Evolutionary conservation across 2,888 invertebrate species (phyloP).

Genomic region (Eristalis intricaria): DNA sequence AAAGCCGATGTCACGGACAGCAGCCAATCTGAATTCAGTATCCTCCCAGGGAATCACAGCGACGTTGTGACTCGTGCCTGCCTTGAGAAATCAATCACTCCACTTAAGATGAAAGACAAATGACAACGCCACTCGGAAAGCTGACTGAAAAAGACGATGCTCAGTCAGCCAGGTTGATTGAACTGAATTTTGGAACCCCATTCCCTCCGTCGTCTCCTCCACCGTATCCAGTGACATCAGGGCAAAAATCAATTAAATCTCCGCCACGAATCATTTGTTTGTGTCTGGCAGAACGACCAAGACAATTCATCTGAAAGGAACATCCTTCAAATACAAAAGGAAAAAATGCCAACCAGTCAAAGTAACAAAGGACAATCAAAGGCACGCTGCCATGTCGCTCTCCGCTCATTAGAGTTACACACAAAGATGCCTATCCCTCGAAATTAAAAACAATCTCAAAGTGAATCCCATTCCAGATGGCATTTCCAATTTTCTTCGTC

Average conservation of each 20-base stretch:
- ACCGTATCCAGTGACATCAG: neutral
- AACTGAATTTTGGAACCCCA: neutral
- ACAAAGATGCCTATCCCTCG: slow-evolving; percentile 46
- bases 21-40: no score
- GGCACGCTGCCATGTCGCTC: slow-evolving; percentile 6
- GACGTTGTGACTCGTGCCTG: no score
- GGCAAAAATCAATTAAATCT: neutral
- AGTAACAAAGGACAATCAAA: slow-evolving; percentile 59
- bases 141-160: neutral
- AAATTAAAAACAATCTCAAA: slow-evolving; percentile 71
- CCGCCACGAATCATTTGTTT: neutral
- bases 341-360: slow-evolving; percentile 3
- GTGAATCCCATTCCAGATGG: slow-evolving; percentile 47
- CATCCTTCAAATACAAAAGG: neutral
- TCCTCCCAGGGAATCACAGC: no score
- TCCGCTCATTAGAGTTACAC: slow-evolving; percentile 38
- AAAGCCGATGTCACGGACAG: no score
- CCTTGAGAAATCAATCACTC: no score
- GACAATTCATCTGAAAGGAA: neutral
- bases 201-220: neutral
- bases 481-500: slow-evolving; percentile 21
- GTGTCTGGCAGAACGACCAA: neutral
- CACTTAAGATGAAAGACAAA: neutral
- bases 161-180: neutral
- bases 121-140: neutral